These are phyloP conservation scores for Falco columbarius DNA, from an alignment of 2,797 vertebrate species.

Conservation along the genomic window DNA sequence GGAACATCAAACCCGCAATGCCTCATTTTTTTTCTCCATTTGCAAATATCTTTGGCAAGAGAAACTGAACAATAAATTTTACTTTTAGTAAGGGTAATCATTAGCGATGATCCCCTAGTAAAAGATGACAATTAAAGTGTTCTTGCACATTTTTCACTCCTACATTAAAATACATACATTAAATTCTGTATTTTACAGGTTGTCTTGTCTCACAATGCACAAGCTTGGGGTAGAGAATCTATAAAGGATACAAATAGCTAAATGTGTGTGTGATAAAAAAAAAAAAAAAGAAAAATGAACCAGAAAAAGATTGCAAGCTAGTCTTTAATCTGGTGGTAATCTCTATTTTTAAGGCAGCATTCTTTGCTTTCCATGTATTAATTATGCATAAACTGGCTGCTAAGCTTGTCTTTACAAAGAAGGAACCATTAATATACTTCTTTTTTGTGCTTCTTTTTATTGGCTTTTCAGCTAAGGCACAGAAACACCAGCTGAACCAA, in stretches of 20 bases:
- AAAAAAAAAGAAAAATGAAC: too few species aligned
- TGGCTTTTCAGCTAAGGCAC: conserved; percentile 38
- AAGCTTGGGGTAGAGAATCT: background rate
- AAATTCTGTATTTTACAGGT: background rate
- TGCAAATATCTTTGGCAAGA: background rate
- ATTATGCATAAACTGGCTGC: background rate
- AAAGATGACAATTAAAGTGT: background rate
- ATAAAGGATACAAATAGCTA: background rate
- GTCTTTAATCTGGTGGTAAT: background rate
- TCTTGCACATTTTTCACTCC: background rate
- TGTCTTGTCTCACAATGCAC: background rate
- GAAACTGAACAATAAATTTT: background rate
- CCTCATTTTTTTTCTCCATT: background rate
- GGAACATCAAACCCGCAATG: background rate
- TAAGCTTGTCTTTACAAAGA: conserved; percentile 35
- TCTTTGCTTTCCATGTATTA: background rate
- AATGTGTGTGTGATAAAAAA: background rate
- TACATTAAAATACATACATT: background rate
- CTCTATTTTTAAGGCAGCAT: background rate
- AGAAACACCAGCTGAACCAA: conserved; percentile 1
- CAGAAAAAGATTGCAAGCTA: background rate
- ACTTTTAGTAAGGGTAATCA: background rate
- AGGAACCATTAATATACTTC: conserved; percentile 31
- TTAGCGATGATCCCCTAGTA: background rate
- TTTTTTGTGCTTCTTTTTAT: conserved; percentile 10